phyloP scores from a whole-genome alignment of 1,140 invertebrate species.

The Tigriopus japonicus region DNA sequence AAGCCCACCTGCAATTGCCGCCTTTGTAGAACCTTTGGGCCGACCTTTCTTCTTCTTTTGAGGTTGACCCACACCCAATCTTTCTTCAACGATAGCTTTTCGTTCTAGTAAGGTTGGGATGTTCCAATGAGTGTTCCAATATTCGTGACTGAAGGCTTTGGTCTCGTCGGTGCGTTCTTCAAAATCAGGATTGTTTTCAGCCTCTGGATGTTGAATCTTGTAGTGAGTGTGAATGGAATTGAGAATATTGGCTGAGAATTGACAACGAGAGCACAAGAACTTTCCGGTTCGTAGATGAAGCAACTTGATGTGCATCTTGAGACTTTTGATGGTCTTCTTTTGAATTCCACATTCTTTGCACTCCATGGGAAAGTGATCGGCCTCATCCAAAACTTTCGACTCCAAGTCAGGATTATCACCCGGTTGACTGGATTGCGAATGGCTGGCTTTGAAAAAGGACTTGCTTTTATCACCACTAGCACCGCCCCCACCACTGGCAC shows the following conservation, averaged over 20 bases:
- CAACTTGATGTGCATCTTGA: constrained; percentile 11
- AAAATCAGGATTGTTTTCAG: not conserved
- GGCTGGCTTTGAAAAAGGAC: not conserved
- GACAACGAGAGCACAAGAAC: not conserved
- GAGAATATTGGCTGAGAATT: not conserved
- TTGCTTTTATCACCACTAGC: not conserved
- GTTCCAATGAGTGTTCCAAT: constrained; percentile 5
- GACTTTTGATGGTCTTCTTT: constrained; percentile 12
- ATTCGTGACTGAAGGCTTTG: not conserved
- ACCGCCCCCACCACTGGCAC: not conserved
- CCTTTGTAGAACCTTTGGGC: not conserved
- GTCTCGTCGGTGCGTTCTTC: not conserved
- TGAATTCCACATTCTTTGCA: constrained; percentile 2
- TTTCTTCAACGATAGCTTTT: not conserved
- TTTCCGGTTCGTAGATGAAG: not conserved
- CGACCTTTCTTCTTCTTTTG: not conserved
- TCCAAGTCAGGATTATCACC: not conserved
- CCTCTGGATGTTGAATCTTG: not conserved
- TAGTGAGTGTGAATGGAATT: constrained; percentile 3
- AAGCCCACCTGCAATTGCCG: not conserved
- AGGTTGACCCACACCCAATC: not conserved
- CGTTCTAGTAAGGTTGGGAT: constrained; percentile 1
- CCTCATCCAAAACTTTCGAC: not conserved
- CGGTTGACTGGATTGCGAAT: not conserved
- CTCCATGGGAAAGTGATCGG: not conserved